Percentiles rank a stretch among this genome's conserved stretches.
These are phyloP conservation scores for Neelides folsomi DNA, from an alignment of 2,888 invertebrate species.

Conservation along the genomic window DNA sequence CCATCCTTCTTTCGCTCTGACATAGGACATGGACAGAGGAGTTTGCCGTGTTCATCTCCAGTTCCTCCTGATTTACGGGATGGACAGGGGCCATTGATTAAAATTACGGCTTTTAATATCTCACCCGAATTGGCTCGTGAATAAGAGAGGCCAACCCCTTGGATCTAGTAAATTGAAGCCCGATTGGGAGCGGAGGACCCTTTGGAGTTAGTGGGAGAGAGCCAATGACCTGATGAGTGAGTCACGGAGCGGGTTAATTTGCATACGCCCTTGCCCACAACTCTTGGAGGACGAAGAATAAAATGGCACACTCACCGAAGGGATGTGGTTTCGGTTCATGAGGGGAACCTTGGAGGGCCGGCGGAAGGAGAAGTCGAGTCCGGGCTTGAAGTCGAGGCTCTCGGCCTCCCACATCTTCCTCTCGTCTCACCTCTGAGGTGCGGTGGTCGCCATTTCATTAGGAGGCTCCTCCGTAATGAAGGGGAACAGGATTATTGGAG, in stretches of 20 bases:
- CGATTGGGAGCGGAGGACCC: neutral
- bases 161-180: too few relatives aligned
- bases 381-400: neutral
- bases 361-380: neutral
- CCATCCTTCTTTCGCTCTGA: constrained; percentile 20
- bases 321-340: constrained; percentile 29
- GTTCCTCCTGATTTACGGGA: too few relatives aligned
- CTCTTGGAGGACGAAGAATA: constrained; percentile 17
- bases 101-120: constrained; percentile 25
- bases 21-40: constrained; percentile 20
- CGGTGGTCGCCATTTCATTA: neutral
- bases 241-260: constrained; percentile 11
- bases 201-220: neutral
- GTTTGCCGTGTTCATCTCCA: constrained; percentile 20
- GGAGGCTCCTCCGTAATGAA: too few relatives aligned
- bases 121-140: constrained; percentile 18
- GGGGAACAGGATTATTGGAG: too few relatives aligned
- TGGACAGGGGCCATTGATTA: constrained; percentile 14
- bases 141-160: constrained; percentile 5
- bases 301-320: constrained; percentile 19
- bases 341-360: constrained; percentile 16
- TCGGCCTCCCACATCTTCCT: neutral
- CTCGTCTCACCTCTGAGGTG: constrained; percentile 1
- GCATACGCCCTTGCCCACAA: constrained; percentile 29
- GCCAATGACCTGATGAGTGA: constrained; percentile 5